A percentile compares a stretch with the other conserved stretches of the same genome.
These are phyloP conservation scores for Scaptomyza polygonia DNA, from an alignment of 2,888 invertebrate species.

Conservation along the genomic window DNA sequence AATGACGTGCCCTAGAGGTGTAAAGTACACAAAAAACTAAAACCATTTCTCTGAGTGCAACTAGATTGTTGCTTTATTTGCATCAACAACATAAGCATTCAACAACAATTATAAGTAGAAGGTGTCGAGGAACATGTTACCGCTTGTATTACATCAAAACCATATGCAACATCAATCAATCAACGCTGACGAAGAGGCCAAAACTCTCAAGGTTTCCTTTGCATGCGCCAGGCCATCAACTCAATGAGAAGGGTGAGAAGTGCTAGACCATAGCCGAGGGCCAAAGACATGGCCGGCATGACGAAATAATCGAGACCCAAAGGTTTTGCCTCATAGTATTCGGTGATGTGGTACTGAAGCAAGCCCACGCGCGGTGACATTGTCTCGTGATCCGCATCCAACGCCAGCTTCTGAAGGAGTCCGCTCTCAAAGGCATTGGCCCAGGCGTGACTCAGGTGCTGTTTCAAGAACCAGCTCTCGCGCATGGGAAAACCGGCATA, in stretches of 20 bases:
- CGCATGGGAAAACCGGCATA: constrained; percentile 66
- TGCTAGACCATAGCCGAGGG: constrained; percentile 61
- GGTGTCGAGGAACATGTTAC: constrained; percentile 30
- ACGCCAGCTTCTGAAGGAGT: constrained; percentile 45
- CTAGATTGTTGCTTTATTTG: constrained; percentile 32
- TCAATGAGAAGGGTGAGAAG: constrained; percentile 63
- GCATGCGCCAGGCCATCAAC: constrained; percentile 61
- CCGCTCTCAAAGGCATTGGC: constrained; percentile 62
- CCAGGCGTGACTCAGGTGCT: constrained; percentile 57
- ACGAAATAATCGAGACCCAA: constrained; percentile 72
- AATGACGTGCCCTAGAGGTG: too few species aligned
- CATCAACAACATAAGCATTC: constrained; percentile 2
- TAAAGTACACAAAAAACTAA: not conserved
- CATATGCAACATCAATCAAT: constrained; percentile 55
- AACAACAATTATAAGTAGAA: constrained; percentile 22
- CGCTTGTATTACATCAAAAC: constrained; percentile 40
- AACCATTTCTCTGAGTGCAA: constrained; percentile 36
- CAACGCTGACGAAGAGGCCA: constrained; percentile 39
- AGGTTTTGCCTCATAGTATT: constrained; percentile 52
- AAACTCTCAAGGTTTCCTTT: not conserved
- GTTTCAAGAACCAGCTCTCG: constrained; percentile 59
- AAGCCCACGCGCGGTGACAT: constrained; percentile 63
- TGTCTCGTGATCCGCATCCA: constrained; percentile 63
- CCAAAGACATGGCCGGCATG: constrained; percentile 73
- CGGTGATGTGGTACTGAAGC: constrained; percentile 57